A percentile compares a stretch with the other conserved stretches of the same genome.
Conservation (phyloP, 2,888 invertebrate species). For the Priocnemis perturbator region DNA sequence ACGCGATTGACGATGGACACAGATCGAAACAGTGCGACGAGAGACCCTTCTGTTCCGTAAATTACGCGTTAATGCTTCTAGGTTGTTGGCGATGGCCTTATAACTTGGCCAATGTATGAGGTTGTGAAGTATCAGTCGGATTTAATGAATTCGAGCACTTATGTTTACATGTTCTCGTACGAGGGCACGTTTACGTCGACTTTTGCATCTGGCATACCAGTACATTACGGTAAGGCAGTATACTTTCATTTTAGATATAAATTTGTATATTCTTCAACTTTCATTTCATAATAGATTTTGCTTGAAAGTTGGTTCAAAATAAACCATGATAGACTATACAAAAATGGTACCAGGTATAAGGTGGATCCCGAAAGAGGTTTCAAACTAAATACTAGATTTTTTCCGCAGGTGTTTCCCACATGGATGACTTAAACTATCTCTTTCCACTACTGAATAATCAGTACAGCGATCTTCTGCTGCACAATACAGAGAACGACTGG, state of each 20-base stretch:
- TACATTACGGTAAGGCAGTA: slow-evolving; percentile 52
- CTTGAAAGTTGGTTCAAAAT: too few relatives aligned
- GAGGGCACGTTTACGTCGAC: slow-evolving; percentile 59
- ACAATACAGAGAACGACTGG: slow-evolving; percentile 57
- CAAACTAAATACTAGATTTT: background rate
- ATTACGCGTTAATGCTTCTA: slow-evolving; percentile 25
- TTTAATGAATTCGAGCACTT: slow-evolving; percentile 58
- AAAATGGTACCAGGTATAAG: too few relatives aligned
- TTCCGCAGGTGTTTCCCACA: slow-evolving; percentile 59
- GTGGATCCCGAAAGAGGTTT: background rate
- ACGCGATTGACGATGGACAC: background rate
- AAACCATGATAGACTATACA: too few relatives aligned
- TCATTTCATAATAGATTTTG: too few relatives aligned
- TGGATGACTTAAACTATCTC: slow-evolving; percentile 65
- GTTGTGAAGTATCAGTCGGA: slow-evolving; percentile 40
- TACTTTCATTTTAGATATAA: too few relatives aligned
- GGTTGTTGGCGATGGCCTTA: slow-evolving; percentile 51
- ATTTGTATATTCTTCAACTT: too few relatives aligned
- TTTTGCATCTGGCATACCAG: slow-evolving; percentile 28
- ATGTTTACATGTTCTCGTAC: slow-evolving; percentile 62
- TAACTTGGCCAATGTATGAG: slow-evolving; percentile 52
- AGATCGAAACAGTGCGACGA: background rate
- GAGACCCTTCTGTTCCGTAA: slow-evolving; percentile 4
- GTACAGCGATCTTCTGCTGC: slow-evolving; percentile 39
- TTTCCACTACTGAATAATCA: slow-evolving; percentile 53